Base-by-base conservation (phyloP, 2,797 vertebrate genomes). In the Liparis tanakae region DNA sequence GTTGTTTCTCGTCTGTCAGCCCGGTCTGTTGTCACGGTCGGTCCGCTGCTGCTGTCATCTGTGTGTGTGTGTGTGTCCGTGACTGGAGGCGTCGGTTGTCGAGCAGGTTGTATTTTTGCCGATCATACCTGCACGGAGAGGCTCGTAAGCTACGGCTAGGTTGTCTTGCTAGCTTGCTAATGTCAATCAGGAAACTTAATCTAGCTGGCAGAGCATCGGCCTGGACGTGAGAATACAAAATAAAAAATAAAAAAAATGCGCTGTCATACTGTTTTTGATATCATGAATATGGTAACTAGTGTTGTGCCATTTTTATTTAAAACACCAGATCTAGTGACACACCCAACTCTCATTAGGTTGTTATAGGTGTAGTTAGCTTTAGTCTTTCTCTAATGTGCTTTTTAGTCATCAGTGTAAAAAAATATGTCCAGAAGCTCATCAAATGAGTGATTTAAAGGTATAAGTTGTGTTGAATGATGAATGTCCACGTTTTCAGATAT, bases 161-260 rank as follows among this genome's bases (percentile, higher is more conserved):
- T 51, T 59, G 41, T 76, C 25, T 30, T 82, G 80, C 73, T 91
- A 82, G 85, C 84, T 72, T 79, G 85, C 80, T 90, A 88, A 83
- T 87, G 86, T 78, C 76, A 84, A n/a, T 75, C 74, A 83, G 58
- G 78, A 89, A 91, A 90, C 86, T 86, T 84, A 76, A 91, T 85
- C 72, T 87, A 73, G 60, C 43, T 84, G 65, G 70, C 33, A 80
- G 44, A 82, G 56, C 68, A 69, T 1, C 85, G 72, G 79, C 72
- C 67, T 86, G 43, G 54, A 44, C 48, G 14, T 41, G 30, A 54
- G 60, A 69, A 41, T 41, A 30, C n/a, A n/a, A n/a, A n/a, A n/a
- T n/a, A n/a, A n/a, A 30, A 30, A 30, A 30, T 10, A 39, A 39
- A 41, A 41, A 76, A 6, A 13, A 41, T 65, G 34, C 43, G 50